Evolutionary conservation across 2,888 invertebrate genomes (phyloP).

Genomic region (Teleiodes luculella): DNA sequence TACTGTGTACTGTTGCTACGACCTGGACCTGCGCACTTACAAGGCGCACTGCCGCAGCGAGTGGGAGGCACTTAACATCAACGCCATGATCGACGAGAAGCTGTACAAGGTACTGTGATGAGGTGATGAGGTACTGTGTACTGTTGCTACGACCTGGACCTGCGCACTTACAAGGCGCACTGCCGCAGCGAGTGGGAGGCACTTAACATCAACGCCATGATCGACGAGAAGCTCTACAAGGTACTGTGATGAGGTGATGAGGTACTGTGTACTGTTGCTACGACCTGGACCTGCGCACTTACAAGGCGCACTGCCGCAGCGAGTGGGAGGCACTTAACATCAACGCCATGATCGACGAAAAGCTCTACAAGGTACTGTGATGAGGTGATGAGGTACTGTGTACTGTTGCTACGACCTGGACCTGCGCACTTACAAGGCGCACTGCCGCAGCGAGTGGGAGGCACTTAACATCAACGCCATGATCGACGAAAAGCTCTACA

Average conservation of each 20-base stretch:
- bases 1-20: too few species aligned
- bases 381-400: too few species aligned
- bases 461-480: slow-evolving; percentile 51
- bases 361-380: slow-evolving; percentile 52
- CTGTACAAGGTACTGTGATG: slow-evolving; percentile 44
- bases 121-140: too few species aligned
- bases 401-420: too few species aligned
- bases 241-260: too few species aligned
- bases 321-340: slow-evolving; percentile 56
- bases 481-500: slow-evolving; percentile 54
- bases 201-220: slow-evolving; percentile 50
- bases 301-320: slow-evolving; percentile 51
- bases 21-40: slow-evolving; percentile 55
- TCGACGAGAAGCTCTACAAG: slow-evolving; percentile 57
- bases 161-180: slow-evolving; percentile 55
- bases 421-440: too few species aligned
- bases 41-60: slow-evolving; percentile 54
- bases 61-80: slow-evolving; percentile 54
- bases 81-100: slow-evolving; percentile 60
- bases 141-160: slow-evolving; percentile 53
- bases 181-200: slow-evolving; percentile 58
- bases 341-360: slow-evolving; percentile 59
- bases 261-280: too few species aligned
- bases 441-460: slow-evolving; percentile 59
- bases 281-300: too few species aligned